Evolutionary conservation across 1,140 invertebrate genomes (phyloP), one percentile per base, ranked within the genome.

Genomic region (Lepeophtheirus salmonis): DNA sequence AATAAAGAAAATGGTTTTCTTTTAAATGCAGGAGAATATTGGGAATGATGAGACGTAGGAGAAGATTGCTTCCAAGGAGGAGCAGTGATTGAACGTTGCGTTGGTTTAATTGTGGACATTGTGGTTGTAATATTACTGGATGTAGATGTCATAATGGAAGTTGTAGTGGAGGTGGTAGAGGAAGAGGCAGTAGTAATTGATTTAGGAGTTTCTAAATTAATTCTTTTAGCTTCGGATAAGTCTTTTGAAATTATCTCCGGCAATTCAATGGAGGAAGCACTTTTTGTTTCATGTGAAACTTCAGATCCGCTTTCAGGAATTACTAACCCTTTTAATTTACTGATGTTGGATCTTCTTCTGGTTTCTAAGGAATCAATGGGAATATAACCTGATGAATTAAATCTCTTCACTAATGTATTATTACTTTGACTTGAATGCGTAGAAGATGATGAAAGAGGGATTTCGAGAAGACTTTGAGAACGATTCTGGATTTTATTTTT

Each of bases 11-110:
- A 70, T 48, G 77, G 78, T 71, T 84, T 83, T 56, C 83, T 70
- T 68, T 86, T 87, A 66, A 86, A 86, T 1, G 83, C 83, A 22
- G 84, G 84, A 1, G 83, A 86, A 73, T 86, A 86, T 72, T 85
- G n/a, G n/a, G n/a, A 85, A 0, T 83, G 82, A 58, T 84, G 69
- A 54, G 55, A 41, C 56, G n/a, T n/a, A n/a, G n/a, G n/a, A n/a
- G n/a, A n/a, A n/a, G n/a, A n/a, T n/a, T n/a, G n/a, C n/a, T n/a
- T n/a, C n/a, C n/a, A n/a, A n/a, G n/a, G n/a, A n/a, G n/a, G n/a
- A n/a, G n/a, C n/a, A n/a, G n/a, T n/a, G n/a, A n/a, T n/a, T n/a
- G n/a, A n/a, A n/a, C n/a, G n/a, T n/a, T n/a, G n/a, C n/a, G n/a
- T n/a, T n/a, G n/a, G n/a, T n/a, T n/a, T n/a, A n/a, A n/a, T n/a